Evolutionary conservation across 2,888 invertebrate genomes (phyloP), one percentile per base, ranked within the genome.

Genomic region (Ferrisia virgata): DNA sequence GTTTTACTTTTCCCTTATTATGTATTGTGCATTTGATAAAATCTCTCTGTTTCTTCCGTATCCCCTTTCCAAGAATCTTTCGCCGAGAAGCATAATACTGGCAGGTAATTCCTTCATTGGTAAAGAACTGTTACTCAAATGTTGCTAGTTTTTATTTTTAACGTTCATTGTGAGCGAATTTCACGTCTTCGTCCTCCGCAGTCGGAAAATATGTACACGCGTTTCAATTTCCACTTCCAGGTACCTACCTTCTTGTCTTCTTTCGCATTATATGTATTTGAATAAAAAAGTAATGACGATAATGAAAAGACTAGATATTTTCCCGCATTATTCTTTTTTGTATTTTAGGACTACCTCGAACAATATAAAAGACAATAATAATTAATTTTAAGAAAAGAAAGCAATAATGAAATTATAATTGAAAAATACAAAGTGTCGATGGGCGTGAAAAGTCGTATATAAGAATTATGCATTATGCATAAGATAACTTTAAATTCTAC

Each of bases 391-490:
- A 9, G 31, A 36, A 33, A 25, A 76, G 36, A 76, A 76, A 76
- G 28, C 18, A 36, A 76, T 31, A 18, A 18, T 1, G 36, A 36
- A 28, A 64, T 28, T 28, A 28, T 76, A 33, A 36, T 33, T 76
- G 72, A 76, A 36, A 36, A 36, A 36, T 18, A n/a, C n/a, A n/a
- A 76, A 18, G 72, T 76, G 36, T 76, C 5, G 28, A 76, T 36
- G 36, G 18, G 72, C 72, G 72, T 76, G 72, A 76, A 76, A 76
- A 22, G 28, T 9, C 18, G 36, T 33, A 6, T n/a, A 11, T 4
- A 31, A 33, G 5, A 76, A 76, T 76, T 76, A 33, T 36, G 72
- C 72, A 76, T 76, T 9, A 76, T 36, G 72, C 36, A 76, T 76
- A 76, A 76, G 31, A 64, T 64, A 31, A 28, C 64, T 64, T 28